phyloP scores from a whole-genome alignment of 2,113 vertebrate species.

The Bos indicus region DNA sequence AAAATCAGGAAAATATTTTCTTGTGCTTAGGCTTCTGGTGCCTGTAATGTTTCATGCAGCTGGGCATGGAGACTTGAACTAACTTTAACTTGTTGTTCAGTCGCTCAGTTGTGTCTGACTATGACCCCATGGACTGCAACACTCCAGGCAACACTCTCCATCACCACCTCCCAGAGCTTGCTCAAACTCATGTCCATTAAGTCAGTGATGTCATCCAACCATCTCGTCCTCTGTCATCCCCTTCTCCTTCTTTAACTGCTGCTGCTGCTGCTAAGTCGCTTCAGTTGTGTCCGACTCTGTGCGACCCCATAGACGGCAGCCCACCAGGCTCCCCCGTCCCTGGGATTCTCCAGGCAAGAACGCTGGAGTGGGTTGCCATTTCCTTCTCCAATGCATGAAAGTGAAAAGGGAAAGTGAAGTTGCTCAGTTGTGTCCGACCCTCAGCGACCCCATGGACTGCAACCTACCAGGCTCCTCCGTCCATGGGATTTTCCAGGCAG shows the following conservation, averaged over 20 bases:
- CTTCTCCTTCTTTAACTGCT: neutral
- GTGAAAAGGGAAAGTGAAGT: too few relatives aligned
- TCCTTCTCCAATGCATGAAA: too few relatives aligned
- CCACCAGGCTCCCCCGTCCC: too few relatives aligned
- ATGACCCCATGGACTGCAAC: neutral
- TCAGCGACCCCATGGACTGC: too few relatives aligned
- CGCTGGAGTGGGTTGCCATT: too few relatives aligned
- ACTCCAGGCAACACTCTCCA: neutral
- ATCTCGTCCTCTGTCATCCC: neutral
- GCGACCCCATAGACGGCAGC: too few relatives aligned
- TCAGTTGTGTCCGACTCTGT: too few relatives aligned
- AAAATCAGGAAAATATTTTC: neutral
- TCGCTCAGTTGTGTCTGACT: neutral
- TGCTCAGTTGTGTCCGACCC: too few relatives aligned
- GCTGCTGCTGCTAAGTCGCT: too few relatives aligned
- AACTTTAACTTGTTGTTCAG: neutral
- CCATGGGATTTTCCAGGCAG: too few relatives aligned
- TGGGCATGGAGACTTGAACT: neutral
- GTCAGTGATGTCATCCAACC: neutral
- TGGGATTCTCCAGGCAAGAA: too few relatives aligned
- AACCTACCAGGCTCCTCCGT: too few relatives aligned
- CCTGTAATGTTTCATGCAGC: neutral
- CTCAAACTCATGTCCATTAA: neutral
- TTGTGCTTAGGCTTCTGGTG: neutral
- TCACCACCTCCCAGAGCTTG: neutral